A percentile compares a stretch with the other conserved stretches of the same genome.
Evolutionary conservation across 2,113 vertebrate species (phyloP).

Genomic region (Petaurus breviceps): DNA sequence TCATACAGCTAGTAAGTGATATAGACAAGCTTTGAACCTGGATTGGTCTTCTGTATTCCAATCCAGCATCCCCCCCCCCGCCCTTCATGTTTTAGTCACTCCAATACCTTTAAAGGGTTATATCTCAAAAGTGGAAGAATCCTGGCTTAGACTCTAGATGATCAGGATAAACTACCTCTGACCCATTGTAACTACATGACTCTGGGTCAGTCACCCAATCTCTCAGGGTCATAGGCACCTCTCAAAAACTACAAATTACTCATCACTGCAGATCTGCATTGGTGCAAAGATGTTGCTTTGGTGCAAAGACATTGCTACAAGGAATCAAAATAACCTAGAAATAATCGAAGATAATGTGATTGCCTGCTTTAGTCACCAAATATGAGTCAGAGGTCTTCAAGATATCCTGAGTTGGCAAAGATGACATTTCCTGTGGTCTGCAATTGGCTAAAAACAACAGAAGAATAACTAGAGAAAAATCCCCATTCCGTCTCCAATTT

Average conservation of each 20-base stretch:
- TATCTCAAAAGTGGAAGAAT: neutral
- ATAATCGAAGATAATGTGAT: conserved; percentile 39
- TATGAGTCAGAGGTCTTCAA: conserved; percentile 29
- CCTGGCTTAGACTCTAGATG: neutral
- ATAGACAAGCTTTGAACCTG: neutral
- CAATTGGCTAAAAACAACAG: conserved; percentile 36
- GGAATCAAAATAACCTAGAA: neutral
- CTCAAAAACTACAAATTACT: neutral
- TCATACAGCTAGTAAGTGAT: neutral
- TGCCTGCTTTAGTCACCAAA: conserved; percentile 16
- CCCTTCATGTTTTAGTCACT: neutral
- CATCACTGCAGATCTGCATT: neutral
- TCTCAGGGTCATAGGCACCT: neutral
- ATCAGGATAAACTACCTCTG: neutral
- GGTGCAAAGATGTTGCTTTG: neutral
- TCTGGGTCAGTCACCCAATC: neutral
- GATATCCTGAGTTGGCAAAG: conserved; percentile 15
- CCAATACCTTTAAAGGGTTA: neutral
- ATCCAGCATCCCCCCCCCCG: neutral
- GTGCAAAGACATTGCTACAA: neutral
- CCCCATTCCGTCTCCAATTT: conserved; percentile 63
- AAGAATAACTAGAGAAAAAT: conserved; percentile 58
- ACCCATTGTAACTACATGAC: neutral
- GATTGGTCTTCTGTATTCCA: neutral
- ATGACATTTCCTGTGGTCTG: neutral